A percentile compares a stretch with the other conserved stretches of the same genome.
Evolutionary conservation across 2,797 vertebrate species (phyloP).

Genomic region (Sylvilagus floridanus): DNA sequence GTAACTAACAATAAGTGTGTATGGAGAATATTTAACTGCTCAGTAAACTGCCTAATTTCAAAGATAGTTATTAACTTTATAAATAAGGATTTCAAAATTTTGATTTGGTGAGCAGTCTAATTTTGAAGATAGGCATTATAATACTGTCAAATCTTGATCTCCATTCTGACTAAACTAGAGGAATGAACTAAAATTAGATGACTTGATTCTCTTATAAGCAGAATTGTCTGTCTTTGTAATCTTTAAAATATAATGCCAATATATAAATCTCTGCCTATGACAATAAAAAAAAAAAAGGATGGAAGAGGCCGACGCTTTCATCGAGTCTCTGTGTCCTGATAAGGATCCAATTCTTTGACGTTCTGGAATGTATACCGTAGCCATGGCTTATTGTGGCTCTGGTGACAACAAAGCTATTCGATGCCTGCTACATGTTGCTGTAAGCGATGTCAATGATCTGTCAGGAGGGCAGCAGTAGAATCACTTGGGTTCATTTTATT

Average conservation of each 20-base stretch:
- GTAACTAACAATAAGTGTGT: not conserved
- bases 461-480: slow-evolving; percentile 98
- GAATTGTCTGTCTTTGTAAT: slow-evolving; percentile 15
- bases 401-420: slow-evolving; percentile 99
- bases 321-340: slow-evolving; percentile 5
- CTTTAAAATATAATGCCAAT: slow-evolving; percentile 21
- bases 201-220: slow-evolving; percentile 4
- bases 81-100: slow-evolving; percentile 59
- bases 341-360: slow-evolving; percentile 98
- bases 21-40: not conserved
- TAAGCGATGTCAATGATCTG: slow-evolving; percentile 99
- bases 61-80: not conserved
- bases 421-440: slow-evolving; percentile 97
- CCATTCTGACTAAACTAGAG: slow-evolving; percentile 77
- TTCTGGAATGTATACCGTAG: slow-evolving; percentile 99
- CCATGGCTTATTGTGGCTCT: slow-evolving; percentile 99
- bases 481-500: slow-evolving; percentile 98
- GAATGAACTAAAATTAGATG: slow-evolving; percentile 75
- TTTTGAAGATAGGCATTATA: slow-evolving; percentile 8
- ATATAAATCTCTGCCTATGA: not conserved
- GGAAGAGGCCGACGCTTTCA: slow-evolving; percentile 96
- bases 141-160: not conserved
- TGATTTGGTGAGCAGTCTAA: not conserved
- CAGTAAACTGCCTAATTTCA: not conserved
- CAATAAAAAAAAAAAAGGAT: slow-evolving; percentile 87